Percentiles rank a stretch among this genome's conserved stretches.
These are phyloP conservation scores for Calypte anna DNA, from an alignment of 2,113 vertebrate species.

Conservation along the genomic window DNA sequence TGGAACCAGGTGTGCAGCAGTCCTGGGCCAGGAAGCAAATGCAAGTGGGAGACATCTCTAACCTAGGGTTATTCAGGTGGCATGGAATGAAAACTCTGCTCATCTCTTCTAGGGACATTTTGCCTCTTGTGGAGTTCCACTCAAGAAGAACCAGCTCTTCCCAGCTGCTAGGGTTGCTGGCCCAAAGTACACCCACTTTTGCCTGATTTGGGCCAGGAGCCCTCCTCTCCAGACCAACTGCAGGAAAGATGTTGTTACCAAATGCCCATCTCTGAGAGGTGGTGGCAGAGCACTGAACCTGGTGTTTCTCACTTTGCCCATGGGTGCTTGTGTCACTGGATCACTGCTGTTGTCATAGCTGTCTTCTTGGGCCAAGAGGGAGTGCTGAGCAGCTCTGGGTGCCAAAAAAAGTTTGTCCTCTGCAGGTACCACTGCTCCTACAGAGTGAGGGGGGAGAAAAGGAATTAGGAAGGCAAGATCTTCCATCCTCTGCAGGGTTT, in stretches of 20 bases:
- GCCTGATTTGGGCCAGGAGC: neutral
- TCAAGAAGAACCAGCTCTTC: neutral
- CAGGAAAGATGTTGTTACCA: neutral
- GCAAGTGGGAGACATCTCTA: neutral
- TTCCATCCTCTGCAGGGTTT: neutral
- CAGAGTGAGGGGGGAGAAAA: accelerated
- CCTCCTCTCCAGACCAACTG: neutral
- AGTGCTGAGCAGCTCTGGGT: neutral
- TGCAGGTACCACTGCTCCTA: neutral
- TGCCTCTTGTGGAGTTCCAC: neutral
- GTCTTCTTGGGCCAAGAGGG: neutral
- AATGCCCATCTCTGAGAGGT: neutral
- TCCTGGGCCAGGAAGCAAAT: neutral
- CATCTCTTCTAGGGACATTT: neutral
- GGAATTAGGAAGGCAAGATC: neutral
- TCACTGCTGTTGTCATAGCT: neutral
- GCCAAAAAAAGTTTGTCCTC: neutral
- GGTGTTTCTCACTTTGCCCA: neutral
- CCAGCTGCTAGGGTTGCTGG: neutral
- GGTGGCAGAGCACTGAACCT: neutral
- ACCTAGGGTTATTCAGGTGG: neutral
- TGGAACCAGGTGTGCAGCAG: neutral
- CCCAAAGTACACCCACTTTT: accelerated
- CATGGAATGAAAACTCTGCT: neutral
- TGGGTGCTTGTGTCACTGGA: neutral